Conservation (phyloP, 2,888 invertebrate genomes). For the Polietes domitor region DNA sequence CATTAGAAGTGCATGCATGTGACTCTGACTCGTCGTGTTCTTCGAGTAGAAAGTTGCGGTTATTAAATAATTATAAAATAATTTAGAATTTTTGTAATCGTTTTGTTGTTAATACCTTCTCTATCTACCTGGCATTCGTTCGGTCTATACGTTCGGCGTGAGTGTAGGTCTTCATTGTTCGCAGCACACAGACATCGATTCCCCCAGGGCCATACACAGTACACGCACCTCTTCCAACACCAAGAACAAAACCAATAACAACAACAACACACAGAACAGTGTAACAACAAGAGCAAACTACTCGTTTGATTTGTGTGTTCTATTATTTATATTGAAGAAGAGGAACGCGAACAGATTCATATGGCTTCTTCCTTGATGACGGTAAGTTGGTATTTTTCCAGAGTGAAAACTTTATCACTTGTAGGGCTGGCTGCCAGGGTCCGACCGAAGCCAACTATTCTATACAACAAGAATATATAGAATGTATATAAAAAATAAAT, state of each 20-base stretch:
- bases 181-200: neutral
- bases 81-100: neutral
- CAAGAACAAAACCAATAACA: neutral
- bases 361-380: slow-evolving; percentile 28
- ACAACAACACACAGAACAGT: neutral
- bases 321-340: neutral
- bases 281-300: too few species aligned
- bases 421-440: too few species aligned
- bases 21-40: too few species aligned
- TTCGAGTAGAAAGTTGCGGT: neutral
- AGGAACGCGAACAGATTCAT: neutral
- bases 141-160: neutral
- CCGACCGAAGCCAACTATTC: too few species aligned
- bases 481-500: too few species aligned
- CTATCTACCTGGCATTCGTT: neutral
- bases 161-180: too few species aligned
- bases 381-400: slow-evolving; percentile 28
- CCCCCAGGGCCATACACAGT: neutral
- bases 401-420: neutral
- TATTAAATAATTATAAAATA: slow-evolving; percentile 7
- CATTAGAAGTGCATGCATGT: neutral
- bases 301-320: too few species aligned
- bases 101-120: neutral
- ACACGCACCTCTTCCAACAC: neutral
- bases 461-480: too few species aligned